phyloP scores from a whole-genome alignment of 2,113 vertebrate genomes.

The Pygoscelis antarcticus region DNA sequence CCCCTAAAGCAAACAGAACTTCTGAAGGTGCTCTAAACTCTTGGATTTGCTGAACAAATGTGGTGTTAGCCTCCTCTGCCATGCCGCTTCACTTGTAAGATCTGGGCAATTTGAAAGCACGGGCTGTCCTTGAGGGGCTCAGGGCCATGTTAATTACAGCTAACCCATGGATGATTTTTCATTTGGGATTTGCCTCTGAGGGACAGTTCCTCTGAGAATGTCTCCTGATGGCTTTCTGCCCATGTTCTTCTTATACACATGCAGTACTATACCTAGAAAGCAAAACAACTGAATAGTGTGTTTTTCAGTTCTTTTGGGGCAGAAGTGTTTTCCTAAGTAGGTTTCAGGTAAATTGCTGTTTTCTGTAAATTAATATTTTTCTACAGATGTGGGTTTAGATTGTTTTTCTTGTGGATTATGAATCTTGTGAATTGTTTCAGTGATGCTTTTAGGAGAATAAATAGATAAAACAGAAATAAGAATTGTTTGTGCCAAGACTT shows the following conservation, averaged over 20 bases:
- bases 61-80: background rate
- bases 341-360: conserved; percentile 30
- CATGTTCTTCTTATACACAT: fast-evolving
- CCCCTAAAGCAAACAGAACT: background rate
- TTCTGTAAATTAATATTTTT: conserved; percentile 25
- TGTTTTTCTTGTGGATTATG: background rate
- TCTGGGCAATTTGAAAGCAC: background rate
- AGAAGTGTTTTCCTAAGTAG: background rate
- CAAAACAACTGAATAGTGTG: background rate
- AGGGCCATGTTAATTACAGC: background rate
- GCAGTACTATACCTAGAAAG: background rate
- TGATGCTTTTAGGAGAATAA: conserved; percentile 32
- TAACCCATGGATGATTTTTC: background rate
- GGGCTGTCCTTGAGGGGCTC: background rate
- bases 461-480: conserved; percentile 25
- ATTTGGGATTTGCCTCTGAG: background rate
- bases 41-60: background rate
- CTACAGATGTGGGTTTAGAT: conserved; percentile 11
- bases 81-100: fast-evolving
- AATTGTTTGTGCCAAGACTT: background rate
- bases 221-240: background rate
- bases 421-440: conserved; percentile 18
- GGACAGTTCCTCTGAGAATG: background rate
- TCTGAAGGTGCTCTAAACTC: background rate
- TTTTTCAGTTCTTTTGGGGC: background rate